Evolutionary conservation across 1,140 invertebrate genomes (phyloP), one percentile per base, ranked within the genome.

Genomic region (Rhynchophorus ferrugineus): DNA sequence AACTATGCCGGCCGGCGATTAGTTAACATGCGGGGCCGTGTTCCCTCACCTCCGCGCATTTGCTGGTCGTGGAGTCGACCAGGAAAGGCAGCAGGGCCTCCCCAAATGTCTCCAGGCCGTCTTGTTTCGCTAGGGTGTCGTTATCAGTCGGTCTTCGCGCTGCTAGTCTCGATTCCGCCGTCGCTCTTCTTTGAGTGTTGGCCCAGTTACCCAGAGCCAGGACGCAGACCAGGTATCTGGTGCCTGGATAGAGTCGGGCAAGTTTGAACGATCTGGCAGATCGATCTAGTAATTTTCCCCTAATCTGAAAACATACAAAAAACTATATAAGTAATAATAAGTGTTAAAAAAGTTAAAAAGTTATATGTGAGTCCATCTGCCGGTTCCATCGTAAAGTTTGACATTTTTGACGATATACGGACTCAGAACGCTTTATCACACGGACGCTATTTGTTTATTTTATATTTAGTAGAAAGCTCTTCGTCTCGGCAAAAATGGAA

Each of bases 151-250:
- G 70, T 36, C 67, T 59, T 19, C 71, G 64, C 36, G 70, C 65
- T 34, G 76, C 74, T 47, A 78, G 71, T 65, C 71, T 73, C 43
- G 72, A 71, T 56, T 73, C 70, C 0, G 73, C 69, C 11, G 65
- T 57, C 13, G 73, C 68, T 35, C 68, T 71, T 7, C 60, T 63
- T 2, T 64, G 43, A 1, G 69, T 65, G 1, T 69, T 64, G 18
- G 69, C 68, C 77, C 84, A 84, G 67, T 82, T 83, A 45, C 86
- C 85, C 19, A 89, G 72, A 2, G 87, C 89, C 49, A 89, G 73
- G 16, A 93, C 86, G 69, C 90, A 94, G 58, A 94, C 83, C 44
- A 82, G 76, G 71, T 94, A 94, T 45, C 80, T 77, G 0, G 85
- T 87, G 62, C 83, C 85, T 0, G 89, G 81, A 44, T 75, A 78